Percentiles rank a stretch among this genome's conserved stretches.
Evolutionary conservation across 2,113 vertebrate species (phyloP).

Genomic region (Oncorhynchus keta): DNA sequence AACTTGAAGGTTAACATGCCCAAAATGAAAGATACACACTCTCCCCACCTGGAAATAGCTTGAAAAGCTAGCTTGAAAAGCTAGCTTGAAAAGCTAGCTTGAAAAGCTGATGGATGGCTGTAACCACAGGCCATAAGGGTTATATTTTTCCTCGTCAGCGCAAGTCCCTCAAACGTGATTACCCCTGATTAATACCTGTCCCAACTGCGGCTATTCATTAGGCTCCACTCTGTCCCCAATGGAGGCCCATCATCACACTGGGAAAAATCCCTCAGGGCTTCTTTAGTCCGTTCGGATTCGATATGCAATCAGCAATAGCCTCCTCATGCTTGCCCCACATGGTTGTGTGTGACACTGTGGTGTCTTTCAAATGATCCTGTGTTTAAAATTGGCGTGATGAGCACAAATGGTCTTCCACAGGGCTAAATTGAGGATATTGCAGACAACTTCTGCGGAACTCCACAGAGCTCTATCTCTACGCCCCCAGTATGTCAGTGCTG

Average conservation of each 20-base stretch:
- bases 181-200: slow-evolving; percentile 47
- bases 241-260: slow-evolving; percentile 20
- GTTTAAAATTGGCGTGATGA: slow-evolving; percentile 24
- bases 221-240: slow-evolving; percentile 28
- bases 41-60: slow-evolving; percentile 6
- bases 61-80: slow-evolving; percentile 25
- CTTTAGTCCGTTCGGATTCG: slow-evolving; percentile 30
- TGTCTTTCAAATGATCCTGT: not conserved
- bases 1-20: no score
- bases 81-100: slow-evolving; percentile 18
- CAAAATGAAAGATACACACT: not conserved
- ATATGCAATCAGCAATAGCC: slow-evolving; percentile 17
- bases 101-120: slow-evolving; percentile 33
- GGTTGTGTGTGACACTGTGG: not conserved
- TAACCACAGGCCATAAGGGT: slow-evolving; percentile 39
- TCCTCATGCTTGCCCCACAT: slow-evolving; percentile 8
- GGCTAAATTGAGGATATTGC: not conserved
- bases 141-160: slow-evolving; percentile 38
- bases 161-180: slow-evolving; percentile 37
- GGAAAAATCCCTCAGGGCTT: slow-evolving; percentile 32
- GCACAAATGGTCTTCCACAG: slow-evolving; percentile 13
- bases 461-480: not conserved
- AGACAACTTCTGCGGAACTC: not conserved
- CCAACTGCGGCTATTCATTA: slow-evolving; percentile 44
- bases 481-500: not conserved